Base-by-base conservation (phyloP, 2,797 vertebrate genomes). In the Etheostoma nigrum region DNA sequence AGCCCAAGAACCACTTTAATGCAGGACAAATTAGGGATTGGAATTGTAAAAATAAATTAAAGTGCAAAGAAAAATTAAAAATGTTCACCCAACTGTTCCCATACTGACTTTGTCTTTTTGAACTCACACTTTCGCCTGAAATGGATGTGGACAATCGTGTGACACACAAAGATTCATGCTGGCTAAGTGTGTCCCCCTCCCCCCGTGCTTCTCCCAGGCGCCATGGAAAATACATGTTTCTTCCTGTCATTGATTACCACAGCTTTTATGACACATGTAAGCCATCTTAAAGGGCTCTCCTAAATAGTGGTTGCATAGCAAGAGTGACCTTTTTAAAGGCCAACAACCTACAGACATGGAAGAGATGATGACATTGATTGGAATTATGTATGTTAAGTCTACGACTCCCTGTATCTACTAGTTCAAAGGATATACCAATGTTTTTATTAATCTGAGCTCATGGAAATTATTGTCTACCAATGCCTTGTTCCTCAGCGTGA, bases 271-370 rank as follows among this genome's bases (percentile, higher is more conserved):
- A 42, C 49, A 27, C 45, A 58, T 58, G n/a, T 12, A 23, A 36
- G 8, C 5, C 21, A 19, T 54, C 25, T 40, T 27, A 27, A 27
- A 68, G n/a, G n/a, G 25, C 16, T 47, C 6, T 25, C 9, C 0
- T 52, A 19, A 40, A 30, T 40, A 40, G 47, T 36, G 19, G 36
- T 4, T 36, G 6, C n/a, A 25, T 8, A 18, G 11, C 11, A 9
- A 23, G 4, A 44, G 8, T 49, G 45, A 59, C 47, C 40, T 72
- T 72, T 42, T 72, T 33, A 49, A 72, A 77, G 15, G 19, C 23
- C 15, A 68, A 53, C 6, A 6, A 45, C 13, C 33, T 33, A 9
- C 36, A 57, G 61, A 60, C n/a, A 27, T 18, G 25, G 45, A 58
- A 21, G 14, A 10, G 10, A 58, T 4, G 27, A 4, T 12, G 21